These are phyloP conservation scores for Mobula birostris DNA, from an alignment of 2,113 vertebrate species.

Conservation along the genomic window DNA sequence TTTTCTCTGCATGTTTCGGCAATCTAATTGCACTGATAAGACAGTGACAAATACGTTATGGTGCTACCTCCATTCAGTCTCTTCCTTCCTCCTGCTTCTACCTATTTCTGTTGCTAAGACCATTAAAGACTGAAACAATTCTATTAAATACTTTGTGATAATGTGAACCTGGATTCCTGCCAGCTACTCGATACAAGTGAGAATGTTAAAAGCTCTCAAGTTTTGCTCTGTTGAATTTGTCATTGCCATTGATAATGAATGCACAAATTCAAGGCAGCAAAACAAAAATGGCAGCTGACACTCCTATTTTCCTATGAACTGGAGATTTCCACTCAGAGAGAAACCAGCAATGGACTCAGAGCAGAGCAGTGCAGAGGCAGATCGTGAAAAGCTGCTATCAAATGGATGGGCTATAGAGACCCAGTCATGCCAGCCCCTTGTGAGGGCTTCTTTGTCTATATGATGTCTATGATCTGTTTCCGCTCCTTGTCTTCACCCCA, in stretches of 20 bases:
- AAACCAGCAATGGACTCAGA: not conserved
- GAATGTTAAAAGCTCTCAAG: slow-evolving; percentile 61
- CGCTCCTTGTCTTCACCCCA: not conserved
- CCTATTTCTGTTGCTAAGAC: slow-evolving; percentile 50
- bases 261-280: not conserved
- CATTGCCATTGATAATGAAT: slow-evolving; percentile 43
- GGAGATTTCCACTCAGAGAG: not conserved
- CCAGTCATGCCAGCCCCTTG: not conserved
- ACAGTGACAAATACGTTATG: not conserved
- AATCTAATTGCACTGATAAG: slow-evolving; percentile 27
- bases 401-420: not conserved
- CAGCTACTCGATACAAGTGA: slow-evolving; percentile 48
- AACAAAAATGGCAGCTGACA: not conserved
- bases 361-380: not conserved
- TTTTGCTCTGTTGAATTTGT: slow-evolving; percentile 72
- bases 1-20: slow-evolving; percentile 7
- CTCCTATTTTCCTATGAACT: not conserved
- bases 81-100: slow-evolving; percentile 47
- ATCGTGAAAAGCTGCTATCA: not conserved
- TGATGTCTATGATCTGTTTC: not conserved
- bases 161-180: slow-evolving; percentile 53
- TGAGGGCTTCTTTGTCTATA: not conserved
- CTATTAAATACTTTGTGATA: slow-evolving; percentile 57
- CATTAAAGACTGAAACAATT: slow-evolving; percentile 40
- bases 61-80: slow-evolving; percentile 41